Evolutionary conservation across 30 jellyfish, hydroid and myxozoan genomes (phyloP).

Genomic region (Pseudorhiza aurosa): DNA sequence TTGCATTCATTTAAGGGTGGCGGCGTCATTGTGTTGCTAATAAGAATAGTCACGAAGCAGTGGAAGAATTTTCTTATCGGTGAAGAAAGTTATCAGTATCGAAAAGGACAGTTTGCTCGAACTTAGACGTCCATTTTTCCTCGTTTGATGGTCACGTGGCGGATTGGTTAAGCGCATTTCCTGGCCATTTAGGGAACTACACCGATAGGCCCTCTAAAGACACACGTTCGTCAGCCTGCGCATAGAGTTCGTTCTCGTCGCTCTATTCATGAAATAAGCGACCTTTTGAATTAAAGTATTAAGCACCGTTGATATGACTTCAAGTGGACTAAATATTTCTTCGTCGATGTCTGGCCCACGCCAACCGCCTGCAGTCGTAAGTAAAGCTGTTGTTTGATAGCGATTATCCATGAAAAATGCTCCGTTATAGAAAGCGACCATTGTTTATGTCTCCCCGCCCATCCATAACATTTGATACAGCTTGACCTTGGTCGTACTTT

Average conservation of each 20-base stretch:
- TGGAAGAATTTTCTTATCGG: background rate
- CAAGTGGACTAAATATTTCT: constrained; percentile 65
- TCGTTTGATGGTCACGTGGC: constrained; percentile 30
- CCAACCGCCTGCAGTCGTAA: constrained; percentile 72
- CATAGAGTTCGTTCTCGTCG: background rate
- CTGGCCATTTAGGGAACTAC: constrained; percentile 40
- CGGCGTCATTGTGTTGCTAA: background rate
- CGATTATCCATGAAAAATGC: constrained; percentile 8
- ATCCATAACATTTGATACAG: constrained; percentile 4
- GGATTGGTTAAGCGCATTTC: constrained; percentile 43
- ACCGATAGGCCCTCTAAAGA: constrained; percentile 31
- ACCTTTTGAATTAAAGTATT: background rate
- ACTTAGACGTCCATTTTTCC: background rate
- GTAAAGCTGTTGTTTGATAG: constrained; percentile 33
- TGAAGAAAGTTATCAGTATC: background rate
- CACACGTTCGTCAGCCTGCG: constrained; percentile 13
- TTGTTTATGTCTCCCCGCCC: constrained; percentile 45
- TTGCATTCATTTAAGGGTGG: background rate
- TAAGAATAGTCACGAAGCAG: background rate
- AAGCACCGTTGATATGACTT: constrained; percentile 12
- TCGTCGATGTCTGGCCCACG: constrained; percentile 65
- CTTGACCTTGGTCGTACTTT: constrained; percentile 1
- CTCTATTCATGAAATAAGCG: constrained; percentile 3
- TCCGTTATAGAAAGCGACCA: background rate
- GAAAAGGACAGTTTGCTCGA: background rate